Evolutionary conservation across 2,888 invertebrate species (phyloP).

Genomic region (Ochropleura leucogaster): DNA sequence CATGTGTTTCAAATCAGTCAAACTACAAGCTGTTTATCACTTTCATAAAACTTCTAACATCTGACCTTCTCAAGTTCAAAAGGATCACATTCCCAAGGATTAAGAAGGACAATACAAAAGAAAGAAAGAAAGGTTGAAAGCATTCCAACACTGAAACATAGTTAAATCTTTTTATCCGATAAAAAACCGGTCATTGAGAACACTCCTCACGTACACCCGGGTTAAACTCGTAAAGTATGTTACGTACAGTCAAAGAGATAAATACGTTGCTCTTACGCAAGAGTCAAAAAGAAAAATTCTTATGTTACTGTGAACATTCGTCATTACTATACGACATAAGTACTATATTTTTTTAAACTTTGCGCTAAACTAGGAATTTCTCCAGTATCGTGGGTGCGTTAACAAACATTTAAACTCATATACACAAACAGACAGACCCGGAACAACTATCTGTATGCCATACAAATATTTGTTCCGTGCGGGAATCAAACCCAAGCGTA

Average conservation of each 20-base stretch:
- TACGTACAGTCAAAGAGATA: neutral
- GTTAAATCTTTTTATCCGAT: conserved; percentile 22
- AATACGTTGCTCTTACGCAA: conserved; percentile 4
- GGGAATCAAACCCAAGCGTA: no score
- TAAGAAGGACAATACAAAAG: conserved; percentile 11
- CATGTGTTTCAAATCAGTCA: no score
- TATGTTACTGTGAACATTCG: neutral
- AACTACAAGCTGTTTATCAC: neutral
- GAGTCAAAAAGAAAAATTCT: neutral
- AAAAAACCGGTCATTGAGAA: conserved; percentile 8
- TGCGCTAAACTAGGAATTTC: no score
- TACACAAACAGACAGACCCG: no score
- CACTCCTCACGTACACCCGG: conserved; percentile 11
- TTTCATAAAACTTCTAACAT: neutral
- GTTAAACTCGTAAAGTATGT: conserved; percentile 12
- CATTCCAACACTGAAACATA: neutral
- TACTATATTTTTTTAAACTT: no score
- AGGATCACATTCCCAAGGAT: neutral
- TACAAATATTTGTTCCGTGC: no score
- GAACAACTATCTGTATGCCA: no score
- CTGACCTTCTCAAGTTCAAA: conserved; percentile 1
- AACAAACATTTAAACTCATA: no score
- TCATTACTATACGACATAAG: neutral
- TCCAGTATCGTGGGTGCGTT: no score
- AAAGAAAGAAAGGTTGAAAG: neutral